phyloP scores from a whole-genome alignment of 2,113 vertebrate species.

The Triplophysa dalaica region DNA sequence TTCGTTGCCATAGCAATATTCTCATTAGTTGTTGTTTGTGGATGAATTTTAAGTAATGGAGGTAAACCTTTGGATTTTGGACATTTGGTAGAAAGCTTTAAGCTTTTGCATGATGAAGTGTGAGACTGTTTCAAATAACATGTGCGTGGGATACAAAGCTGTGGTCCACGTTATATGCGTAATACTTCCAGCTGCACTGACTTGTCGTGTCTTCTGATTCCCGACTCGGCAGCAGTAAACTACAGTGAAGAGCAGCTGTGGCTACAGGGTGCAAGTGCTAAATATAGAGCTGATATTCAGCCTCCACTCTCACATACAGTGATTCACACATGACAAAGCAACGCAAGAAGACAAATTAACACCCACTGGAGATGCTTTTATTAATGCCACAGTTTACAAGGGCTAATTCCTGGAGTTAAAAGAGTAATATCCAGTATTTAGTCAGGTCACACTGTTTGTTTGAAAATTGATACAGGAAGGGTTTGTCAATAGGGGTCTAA shows the following conservation, averaged over 20 bases:
- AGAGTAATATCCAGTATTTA: background rate
- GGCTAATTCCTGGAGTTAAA: no score
- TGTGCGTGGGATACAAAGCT: background rate
- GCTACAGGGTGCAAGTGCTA: conserved; percentile 34
- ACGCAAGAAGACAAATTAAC: conserved; percentile 29
- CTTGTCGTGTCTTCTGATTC: background rate
- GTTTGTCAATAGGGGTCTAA: no score
- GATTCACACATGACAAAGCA: conserved; percentile 33
- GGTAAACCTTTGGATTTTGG: no score
- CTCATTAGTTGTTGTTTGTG: background rate
- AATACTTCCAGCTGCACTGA: conserved; percentile 9
- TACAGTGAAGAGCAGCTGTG: conserved; percentile 44
- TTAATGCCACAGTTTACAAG: background rate
- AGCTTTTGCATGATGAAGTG: background rate
- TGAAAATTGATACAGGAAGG: no score
- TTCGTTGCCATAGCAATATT: background rate
- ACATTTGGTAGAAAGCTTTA: no score
- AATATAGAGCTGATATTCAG: conserved; percentile 46
- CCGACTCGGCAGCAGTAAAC: conserved; percentile 14
- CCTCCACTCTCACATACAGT: conserved; percentile 15
- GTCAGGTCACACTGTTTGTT: background rate
- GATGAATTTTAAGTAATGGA: background rate
- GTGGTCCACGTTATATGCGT: background rate
- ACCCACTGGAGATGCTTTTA: conserved; percentile 22
- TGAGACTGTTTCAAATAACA: background rate